Evolutionary conservation across 1,140 invertebrate species (phyloP), one percentile per base, ranked within the genome.

Genomic region (Galleria mellonella): DNA sequence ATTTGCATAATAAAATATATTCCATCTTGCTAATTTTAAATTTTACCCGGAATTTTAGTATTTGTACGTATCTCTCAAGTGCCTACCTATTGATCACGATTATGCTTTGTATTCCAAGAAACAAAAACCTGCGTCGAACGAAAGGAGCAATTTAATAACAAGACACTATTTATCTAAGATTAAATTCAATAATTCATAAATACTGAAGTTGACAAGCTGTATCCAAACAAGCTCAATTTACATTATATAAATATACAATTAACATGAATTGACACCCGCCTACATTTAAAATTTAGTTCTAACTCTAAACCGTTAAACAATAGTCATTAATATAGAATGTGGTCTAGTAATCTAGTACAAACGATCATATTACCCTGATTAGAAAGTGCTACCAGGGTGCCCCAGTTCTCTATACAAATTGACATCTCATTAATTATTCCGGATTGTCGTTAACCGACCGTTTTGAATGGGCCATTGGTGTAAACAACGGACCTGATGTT

Each of bases 371-470:
- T 54, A 46, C 35, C 32, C 37, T 56, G 46, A 70, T 71, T 67
- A 57, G 63, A 71, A 67, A 67, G 61, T 57, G 55, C 54, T 55
- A 45, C 44, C 56, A 46, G 51, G 57, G 40, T 45, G 61, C 47
- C 47, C 47, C 33, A 10, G 35, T 15, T 15, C 31, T 44, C 17
- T 17, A n/a, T 37, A 35, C 36, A 11, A 48, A 62, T 50, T 56
- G 58, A 65, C 52, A 54, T 48, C 39, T 67, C 66, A 73, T 75
- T 75, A 70, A 74, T 73, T 75, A 75, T 78, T 65, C 65, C 45
- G 36, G 57, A 58, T 60, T 65, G 55, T 65, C 59, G 51, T 67
- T 64, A 66, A 60, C 59, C 60, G 45, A 42, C 59, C 46, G 47
- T 62, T 62, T 60, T 54, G 60, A 64, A 67, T 59, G 63, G 67